Evolutionary conservation across 1,140 invertebrate genomes (phyloP), one percentile per base, ranked within the genome.

Genomic region (Cherax destructor): DNA sequence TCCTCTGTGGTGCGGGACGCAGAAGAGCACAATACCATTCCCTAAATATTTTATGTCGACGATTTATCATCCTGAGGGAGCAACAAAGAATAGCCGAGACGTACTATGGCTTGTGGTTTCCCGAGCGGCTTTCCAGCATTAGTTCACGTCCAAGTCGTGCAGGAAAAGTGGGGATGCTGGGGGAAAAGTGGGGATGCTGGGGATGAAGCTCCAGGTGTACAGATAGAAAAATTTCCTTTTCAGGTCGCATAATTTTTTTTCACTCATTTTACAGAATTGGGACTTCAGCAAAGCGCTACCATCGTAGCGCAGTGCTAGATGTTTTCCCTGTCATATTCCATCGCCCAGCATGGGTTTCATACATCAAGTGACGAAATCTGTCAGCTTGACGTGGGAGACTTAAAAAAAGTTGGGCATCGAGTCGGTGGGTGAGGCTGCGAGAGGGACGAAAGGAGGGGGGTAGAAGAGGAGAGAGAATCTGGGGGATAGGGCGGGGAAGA

Each of bases 1-100:
- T 30, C 30, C 69, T 30, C 24, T 11, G 16, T 1, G 69, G 21
- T 9, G 6, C n/a, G 69, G n/a, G 9, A 74, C 69, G n/a, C 24
- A 30, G 6, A 10, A 30, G 24, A 30, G 24, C n/a, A 74, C 69
- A 74, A 74, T 74, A 30, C 69, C 69, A 74, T 74, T 74, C 69
- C 21, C 24, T 74, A 74, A 74, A 74, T 74, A 74, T 74, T 74
- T 74, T 74, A 74, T 30, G 69, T 30, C n/a, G 69, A 30, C 69
- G 21, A 74, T 74, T 74, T 74, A 74, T 74, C 69, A 74, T 74
- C 69, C 24, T 10, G n/a, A 6, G 7, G 16, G 6, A 74, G 69
- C 69, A 24, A 74, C 69, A 74, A 74, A 74, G 69, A 74, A 74
- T 74, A 5, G n/a, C 21, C 24, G 69, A 30, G 69, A 74, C 69